Evolutionary conservation across 2,888 invertebrate species (phyloP), one percentile per base, ranked within the genome.

Genomic region (Pyralis farinalis): DNA sequence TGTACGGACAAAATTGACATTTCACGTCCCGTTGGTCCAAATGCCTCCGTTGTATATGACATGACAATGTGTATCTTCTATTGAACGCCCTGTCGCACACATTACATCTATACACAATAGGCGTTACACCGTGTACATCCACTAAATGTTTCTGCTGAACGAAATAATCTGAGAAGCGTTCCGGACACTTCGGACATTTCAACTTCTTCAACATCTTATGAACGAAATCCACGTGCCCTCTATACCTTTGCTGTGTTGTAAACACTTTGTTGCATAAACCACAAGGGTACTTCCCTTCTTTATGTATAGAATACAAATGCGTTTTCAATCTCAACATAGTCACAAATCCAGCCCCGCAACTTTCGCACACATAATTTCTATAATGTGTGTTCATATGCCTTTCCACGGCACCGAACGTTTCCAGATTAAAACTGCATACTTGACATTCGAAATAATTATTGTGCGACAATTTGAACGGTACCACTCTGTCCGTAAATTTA

Each of bases 361-460:
- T 69, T 1, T 71, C 66, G 36, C 85, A 85, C 0, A 83, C 71
- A 12, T 74, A 80, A 10, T 84, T 84, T 10, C 80, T 69, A 39
- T 63, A 85, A 46, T 86, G 86, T 0, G 71, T 67, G 6, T 85
- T 86, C 86, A 86, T 86, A 42, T 86, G 86, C 0, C 77, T 41
- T 22, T 83, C 84, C 0, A 81, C 75, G 0, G 83, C 69, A 0
- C 82, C 82, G 34, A 85, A 84, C 0, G 82, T 84, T 40, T 85
- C 83, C 25, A 78, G 83, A 6, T 50, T 64, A 8, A 72, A 73
- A 0, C 64, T 68, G 9, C 85, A 85, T 0, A 77, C 44, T 44
- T 77, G 76, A 29, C 86, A 86, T 7, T 75, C 70, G 3, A 58
- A 75, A 0, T 66, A 55, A 1, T 64, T 64, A 0, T 51, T 53